A percentile compares a stretch with the other conserved stretches of the same genome.
Evolutionary conservation across 2,113 vertebrate genomes (phyloP).

Genomic region (Naja naja): DNA sequence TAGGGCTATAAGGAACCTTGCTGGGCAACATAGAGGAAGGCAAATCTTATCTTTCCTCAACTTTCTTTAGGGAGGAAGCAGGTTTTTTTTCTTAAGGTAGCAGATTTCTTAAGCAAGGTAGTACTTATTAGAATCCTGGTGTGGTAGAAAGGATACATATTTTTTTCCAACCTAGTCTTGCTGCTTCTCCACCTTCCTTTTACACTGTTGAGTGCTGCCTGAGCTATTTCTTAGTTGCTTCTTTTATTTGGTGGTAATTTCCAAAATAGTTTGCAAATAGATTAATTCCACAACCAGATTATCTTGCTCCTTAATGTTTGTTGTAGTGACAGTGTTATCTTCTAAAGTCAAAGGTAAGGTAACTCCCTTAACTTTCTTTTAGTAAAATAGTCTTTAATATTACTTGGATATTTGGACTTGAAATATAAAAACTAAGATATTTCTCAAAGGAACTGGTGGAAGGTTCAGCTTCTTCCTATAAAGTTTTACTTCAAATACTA

Average conservation of each 20-base stretch:
- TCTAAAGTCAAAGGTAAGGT: no score
- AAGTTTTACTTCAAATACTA: no score
- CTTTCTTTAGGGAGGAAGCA: not conserved
- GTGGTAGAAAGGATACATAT: not conserved
- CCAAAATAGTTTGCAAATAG: not conserved
- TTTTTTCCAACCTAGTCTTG: not conserved
- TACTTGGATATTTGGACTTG: no score
- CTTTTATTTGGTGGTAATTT: not conserved
- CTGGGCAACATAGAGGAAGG: not conserved
- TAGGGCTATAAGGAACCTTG: not conserved
- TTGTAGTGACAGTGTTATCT: no score
- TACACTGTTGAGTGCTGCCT: not conserved
- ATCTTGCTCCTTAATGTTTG: no score
- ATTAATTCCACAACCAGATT: no score
- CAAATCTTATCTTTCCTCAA: not conserved
- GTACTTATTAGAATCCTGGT: not conserved
- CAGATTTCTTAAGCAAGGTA: not conserved
- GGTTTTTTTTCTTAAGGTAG: not conserved
- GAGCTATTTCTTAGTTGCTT: not conserved
- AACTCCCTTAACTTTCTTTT: no score
- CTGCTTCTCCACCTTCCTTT: not conserved
- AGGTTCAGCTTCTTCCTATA: no score
- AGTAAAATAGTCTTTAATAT: no score
- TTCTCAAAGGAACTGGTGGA: no score
- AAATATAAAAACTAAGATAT: no score